Evolutionary conservation across 2,797 vertebrate species (phyloP), one percentile per base, ranked within the genome.

Genomic region (Coendou prehensilis): DNA sequence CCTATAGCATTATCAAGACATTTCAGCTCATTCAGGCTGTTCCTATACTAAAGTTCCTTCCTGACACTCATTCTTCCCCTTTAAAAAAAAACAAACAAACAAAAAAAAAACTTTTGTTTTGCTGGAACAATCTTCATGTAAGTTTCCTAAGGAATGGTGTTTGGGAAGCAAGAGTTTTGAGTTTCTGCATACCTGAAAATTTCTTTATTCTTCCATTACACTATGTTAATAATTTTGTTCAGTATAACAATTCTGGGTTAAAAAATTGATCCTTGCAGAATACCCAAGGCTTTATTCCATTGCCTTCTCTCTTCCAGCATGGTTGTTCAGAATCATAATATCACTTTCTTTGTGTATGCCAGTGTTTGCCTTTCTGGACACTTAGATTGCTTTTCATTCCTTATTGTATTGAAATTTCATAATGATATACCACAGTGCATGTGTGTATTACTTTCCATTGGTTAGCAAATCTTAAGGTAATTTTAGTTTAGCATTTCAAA

Each of bases 341-440:
- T 3, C 9, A 30, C 18, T 83, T 89, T 93, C 33, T 79, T 85
- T 63, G 4, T 50, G 57, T n/a, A 59, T 63, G 28, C 14, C 73
- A 71, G 41, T 81, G 17, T 71, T 82, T 82, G 33, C 13, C 33
- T 45, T 78, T 87, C 13, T 79, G 20, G 18, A 82, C 76, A 63
- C 9, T 61, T 20, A 61, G 7, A 56, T 9, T 47, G 10, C 64
- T 73, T 71, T 91, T 28, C 41, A 63, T 78, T 75, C 11, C 26
- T 91, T 37, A 13, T 22, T 81, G 17, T 57, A 17, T 79, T 93
- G 10, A 92, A 93, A 86, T 71, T 78, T 89, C 28, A 57, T 56
- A 88, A 47, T 9, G 17, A n/a, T 52, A 10, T 4, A 50, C 2
- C 1, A 28, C 23, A 10, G 20, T 37, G 41, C 57, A 9, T 64